A percentile compares a stretch with the other conserved stretches of the same genome.
Conservation (phyloP, 2,113 vertebrate species). For the Eurypyga helias region DNA sequence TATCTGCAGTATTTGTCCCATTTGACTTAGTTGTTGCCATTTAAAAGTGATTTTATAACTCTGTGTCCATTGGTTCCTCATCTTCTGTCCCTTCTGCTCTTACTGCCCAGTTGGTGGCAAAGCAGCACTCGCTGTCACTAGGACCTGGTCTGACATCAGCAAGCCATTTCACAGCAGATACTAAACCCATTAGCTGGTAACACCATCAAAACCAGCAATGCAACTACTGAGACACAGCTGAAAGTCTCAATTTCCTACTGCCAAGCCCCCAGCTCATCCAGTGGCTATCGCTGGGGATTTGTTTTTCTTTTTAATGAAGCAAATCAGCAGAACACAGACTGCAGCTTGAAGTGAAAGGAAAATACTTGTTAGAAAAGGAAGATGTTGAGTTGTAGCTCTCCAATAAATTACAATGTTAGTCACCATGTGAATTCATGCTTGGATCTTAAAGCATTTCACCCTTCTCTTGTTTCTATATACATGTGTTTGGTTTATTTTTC, state of each 20-base stretch:
- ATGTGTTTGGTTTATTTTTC: not conserved
- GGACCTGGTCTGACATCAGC: not conserved
- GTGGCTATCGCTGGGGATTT: not conserved
- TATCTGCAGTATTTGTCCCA: not conserved
- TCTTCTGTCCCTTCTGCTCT: not conserved
- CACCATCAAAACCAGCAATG: not conserved
- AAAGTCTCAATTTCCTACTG: not conserved
- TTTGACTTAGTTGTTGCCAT: not conserved
- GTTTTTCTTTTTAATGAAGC: not conserved
- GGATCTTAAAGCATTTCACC: not conserved
- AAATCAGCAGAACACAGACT: not conserved
- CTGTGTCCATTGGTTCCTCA: not conserved
- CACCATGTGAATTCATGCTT: not conserved
- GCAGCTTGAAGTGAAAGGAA: not conserved
- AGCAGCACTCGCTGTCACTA: not conserved
- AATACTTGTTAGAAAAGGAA: not conserved
- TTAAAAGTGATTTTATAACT: not conserved
- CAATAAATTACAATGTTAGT: not conserved
- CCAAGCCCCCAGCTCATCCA: not conserved
- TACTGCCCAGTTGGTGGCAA: not conserved
- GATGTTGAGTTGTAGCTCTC: not conserved
- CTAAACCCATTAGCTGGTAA: not conserved
- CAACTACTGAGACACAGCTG: not conserved
- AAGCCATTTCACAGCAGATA: not conserved
- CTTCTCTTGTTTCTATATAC: not conserved